A percentile compares a stretch with the other conserved stretches of the same genome.
Evolutionary conservation across 1,140 invertebrate genomes (phyloP).

Genomic region (Periplaneta americana): DNA sequence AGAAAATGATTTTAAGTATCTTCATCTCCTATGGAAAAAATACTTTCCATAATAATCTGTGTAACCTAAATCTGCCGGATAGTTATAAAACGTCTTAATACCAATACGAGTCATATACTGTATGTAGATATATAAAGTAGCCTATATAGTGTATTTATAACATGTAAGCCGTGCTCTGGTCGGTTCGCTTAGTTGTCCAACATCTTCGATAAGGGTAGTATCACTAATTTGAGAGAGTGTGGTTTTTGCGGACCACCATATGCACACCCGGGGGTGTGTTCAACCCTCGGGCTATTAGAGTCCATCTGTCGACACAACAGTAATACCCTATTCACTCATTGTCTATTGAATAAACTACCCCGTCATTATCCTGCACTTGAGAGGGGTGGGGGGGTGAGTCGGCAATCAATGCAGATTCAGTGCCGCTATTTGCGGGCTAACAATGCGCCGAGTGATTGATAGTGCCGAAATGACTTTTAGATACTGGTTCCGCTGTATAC

Average conservation of each 20-base stretch:
- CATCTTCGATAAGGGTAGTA: background rate
- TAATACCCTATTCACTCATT: background rate
- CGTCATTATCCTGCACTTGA: background rate
- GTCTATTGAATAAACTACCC: background rate
- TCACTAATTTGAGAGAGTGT: background rate
- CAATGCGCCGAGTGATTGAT: background rate
- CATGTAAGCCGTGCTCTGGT: too few relatives aligned
- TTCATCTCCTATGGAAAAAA: too few relatives aligned
- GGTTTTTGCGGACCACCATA: background rate
- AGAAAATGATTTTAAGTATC: too few relatives aligned
- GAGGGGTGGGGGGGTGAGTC: background rate
- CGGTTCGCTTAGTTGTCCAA: too few relatives aligned
- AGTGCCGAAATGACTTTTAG: background rate
- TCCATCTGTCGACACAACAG: background rate
- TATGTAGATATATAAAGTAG: too few relatives aligned
- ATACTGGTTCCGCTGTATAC: background rate
- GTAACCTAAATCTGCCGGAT: too few relatives aligned
- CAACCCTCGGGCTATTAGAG: background rate
- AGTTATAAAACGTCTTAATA: too few relatives aligned
- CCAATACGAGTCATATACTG: too few relatives aligned
- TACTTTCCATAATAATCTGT: too few relatives aligned
- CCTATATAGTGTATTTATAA: too few relatives aligned
- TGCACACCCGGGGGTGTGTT: background rate
- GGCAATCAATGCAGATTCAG: background rate
- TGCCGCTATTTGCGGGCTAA: background rate